Evolutionary conservation across 2,113 vertebrate species (phyloP), one percentile per base, ranked within the genome.

Genomic region (Myiopsitta monachus): DNA sequence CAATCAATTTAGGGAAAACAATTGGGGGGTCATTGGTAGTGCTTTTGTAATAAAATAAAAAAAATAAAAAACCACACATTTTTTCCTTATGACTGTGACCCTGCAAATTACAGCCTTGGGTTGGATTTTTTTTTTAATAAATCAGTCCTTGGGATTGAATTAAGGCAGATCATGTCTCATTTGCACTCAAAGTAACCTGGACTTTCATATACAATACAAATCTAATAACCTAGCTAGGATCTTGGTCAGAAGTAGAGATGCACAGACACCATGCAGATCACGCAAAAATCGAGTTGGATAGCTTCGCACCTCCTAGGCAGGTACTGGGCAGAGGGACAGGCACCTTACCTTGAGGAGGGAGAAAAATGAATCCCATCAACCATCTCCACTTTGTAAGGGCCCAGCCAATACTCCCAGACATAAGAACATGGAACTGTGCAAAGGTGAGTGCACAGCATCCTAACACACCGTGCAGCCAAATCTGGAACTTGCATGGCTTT

Each of bases 1-100:
- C 74, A 91, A 96, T 92, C 96, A 96, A 92, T 94, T 97, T 96
- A 88, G n/a, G 18, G 59, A 75, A 92, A 95, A 95, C 83, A 93
- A 89, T 59, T 90, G 83, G 33, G 24, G 73, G 15, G 63, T 91
- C 95, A 73, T 91, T 70, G 15, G 86, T 79, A 18, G 46, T 5
- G 6, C 4, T 27, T 18, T 49, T 91, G 39, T 88, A 51, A 57
- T 22, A 22, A 19, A 3, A 21, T n/a, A 57, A 33, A 22, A 13
- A 55, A 76, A 19, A 6, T 7, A 47, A 18, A 14, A 36, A 92
- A 52, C 43, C 51, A 63, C 31, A 62, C 69, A 75, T 95, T 94
- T 94, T 93, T 93, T 94, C 55, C 63, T 83, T n/a, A 46, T 88
- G 79, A 91, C 79, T 82, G 49, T 43, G 66, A 89, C 78, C 80